Base-by-base conservation (phyloP, 2,797 vertebrate species). In the Harpagifer antarcticus region DNA sequence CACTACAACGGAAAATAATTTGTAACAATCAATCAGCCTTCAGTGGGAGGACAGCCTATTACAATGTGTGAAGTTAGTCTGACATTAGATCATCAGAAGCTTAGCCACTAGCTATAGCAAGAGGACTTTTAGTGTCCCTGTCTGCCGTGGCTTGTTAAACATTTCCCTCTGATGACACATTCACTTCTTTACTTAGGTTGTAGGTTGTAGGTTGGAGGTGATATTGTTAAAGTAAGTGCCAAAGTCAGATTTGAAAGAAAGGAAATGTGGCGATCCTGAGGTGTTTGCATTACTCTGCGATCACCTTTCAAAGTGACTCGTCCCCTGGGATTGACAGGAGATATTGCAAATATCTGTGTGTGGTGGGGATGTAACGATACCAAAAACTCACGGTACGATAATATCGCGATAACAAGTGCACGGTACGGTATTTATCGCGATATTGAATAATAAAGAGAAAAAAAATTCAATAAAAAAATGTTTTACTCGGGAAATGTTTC, bases 311-410 rank as follows among this genome's bases (percentile, higher is more conserved):
- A 13, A 7, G 17, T 27, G 23, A 27, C 23, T 27, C 23, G 23
- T 10, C 23, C 50, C 0, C 13, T 19, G 5, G 57, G 17, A n/a
- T 47, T 63, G 37, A 74, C 10, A 33, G 48, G 48, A 47, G 47
- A 60, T 45, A 60, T 7, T 81, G 61, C 83, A 68, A 79, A 79
- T 79, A 77, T 81, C 71, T 76, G 47, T 70, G 52, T 59, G 1
- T 61, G 12, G n/a, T 55, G 59, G n/a, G n/a, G n/a, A n/a, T n/a
- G n/a, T n/a, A n/a, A n/a, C n/a, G n/a, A n/a, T n/a, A n/a, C n/a
- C n/a, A n/a, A n/a, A n/a, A n/a, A n/a, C n/a, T n/a, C n/a, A n/a
- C n/a, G n/a, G n/a, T n/a, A n/a, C n/a, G n/a, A n/a, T n/a, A n/a
- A n/a, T n/a, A n/a, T n/a, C n/a, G n/a, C n/a, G n/a, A n/a, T n/a